Conservation (phyloP, 2,113 vertebrate genomes). For the Oreotragus oreotragus region DNA sequence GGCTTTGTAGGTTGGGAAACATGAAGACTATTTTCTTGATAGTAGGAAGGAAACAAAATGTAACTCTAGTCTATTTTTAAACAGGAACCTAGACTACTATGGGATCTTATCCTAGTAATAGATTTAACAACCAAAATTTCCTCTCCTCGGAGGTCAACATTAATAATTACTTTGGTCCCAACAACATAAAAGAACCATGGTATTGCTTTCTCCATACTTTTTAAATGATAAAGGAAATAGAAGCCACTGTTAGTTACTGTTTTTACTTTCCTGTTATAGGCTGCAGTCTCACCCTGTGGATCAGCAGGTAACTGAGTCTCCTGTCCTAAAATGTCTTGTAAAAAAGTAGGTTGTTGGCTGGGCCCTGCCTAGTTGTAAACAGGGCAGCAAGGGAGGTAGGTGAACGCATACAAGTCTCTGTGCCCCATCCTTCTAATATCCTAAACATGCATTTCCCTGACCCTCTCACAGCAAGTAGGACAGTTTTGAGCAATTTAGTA, state of each 20-base stretch:
- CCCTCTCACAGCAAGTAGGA: neutral
- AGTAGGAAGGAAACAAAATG: neutral
- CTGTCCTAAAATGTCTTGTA: neutral
- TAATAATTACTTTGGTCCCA: neutral
- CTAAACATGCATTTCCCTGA: neutral
- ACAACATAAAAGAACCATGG: neutral
- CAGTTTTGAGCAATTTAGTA: neutral
- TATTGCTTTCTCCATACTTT: neutral
- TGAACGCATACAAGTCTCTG: neutral
- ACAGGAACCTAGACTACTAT: neutral
- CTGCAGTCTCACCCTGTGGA: neutral
- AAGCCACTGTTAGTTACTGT: conserved; percentile 1
- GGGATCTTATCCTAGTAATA: neutral
- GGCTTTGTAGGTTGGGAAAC: neutral
- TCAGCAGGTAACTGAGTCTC: conserved; percentile 69
- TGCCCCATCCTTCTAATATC: neutral
- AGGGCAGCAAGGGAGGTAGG: neutral
- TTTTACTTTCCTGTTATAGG: conserved; percentile 67
- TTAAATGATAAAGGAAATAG: neutral
- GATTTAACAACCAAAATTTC: neutral
- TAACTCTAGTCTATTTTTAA: conserved; percentile 7
- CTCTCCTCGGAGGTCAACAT: neutral
- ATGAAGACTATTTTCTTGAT: neutral
- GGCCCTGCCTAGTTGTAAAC: neutral
- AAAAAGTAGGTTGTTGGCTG: neutral